Evolutionary conservation across 35 echinoderm and acorn worm genomes (phyloP), one percentile per base, ranked within the genome.

Genomic region (Heliocidaris erythrogramma): DNA sequence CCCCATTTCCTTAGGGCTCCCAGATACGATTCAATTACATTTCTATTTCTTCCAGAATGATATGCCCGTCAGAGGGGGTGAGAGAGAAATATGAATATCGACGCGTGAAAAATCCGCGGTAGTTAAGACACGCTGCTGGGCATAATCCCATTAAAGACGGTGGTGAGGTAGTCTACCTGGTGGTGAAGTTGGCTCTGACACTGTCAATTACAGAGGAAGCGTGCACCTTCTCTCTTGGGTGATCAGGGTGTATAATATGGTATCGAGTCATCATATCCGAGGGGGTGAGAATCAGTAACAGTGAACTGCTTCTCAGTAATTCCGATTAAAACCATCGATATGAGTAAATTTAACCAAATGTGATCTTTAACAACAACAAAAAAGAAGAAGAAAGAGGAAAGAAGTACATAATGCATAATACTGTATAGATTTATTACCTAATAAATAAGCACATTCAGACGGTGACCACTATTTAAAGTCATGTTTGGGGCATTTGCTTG

Each of bases 61-160:
- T 78, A n/a, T 27, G 65, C 65, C 21, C 52, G 52, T 56, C 52
- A 56, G 52, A 56, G 5, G 10, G 61, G 2, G 21, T 3, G 65
- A 24, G 65, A 27, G 65, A 78, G 65, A 78, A 78, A 78, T 78
- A 78, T 78, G 65, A 78, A 78, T 78, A 78, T 78, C 65, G 65
- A 78, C 65, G 65, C 65, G 65, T 78, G 21, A 78, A 78, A 78
- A 78, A 78, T 78, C 65, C 65, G 65, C 21, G 65, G 65, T 78
- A 78, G 65, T 78, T 78, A 78, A 78, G 65, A 78, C 27, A 78
- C 65, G 65, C 65, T n/a, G 21, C 65, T 24, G 17, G 65, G 65
- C 65, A 24, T 78, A 78, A 78, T 78, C 65, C 65, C 65, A 78
- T 78, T 78, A 78, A 78, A 78, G 65, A 78, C 65, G 5, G 14